These are phyloP conservation scores for Eudyptes chrysolophus DNA, from an alignment of 2,113 vertebrate genomes.

Conservation along the genomic window DNA sequence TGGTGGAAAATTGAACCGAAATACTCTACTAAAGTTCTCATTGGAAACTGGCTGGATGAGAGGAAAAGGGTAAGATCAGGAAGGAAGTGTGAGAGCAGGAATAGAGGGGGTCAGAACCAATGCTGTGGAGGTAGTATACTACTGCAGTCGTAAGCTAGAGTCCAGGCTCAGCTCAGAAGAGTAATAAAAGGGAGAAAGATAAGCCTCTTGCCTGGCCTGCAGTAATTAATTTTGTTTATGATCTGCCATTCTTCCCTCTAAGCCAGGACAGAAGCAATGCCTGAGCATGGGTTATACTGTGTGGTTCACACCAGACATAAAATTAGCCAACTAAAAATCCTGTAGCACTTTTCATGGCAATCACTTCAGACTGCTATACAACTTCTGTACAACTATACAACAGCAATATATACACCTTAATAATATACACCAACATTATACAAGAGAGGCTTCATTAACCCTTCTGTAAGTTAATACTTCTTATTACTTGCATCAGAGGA, in stretches of 20 bases:
- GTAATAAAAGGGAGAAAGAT: neutral
- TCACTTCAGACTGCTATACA: neutral
- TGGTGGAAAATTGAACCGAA: conserved; percentile 73
- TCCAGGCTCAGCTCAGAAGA: neutral
- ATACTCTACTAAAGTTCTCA: conserved; percentile 74
- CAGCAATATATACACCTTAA: neutral
- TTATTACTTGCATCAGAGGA: neutral
- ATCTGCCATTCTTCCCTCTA: neutral
- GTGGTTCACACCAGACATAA: neutral
- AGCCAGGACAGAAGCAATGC: neutral
- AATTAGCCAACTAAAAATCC: neutral
- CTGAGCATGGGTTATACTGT: neutral
- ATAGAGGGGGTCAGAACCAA: neutral
- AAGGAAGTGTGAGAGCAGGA: neutral
- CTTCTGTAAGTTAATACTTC: neutral
- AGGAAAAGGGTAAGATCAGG: conserved; percentile 73
- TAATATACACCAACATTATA: neutral
- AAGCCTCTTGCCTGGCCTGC: neutral
- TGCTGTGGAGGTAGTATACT: neutral
- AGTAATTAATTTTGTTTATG: neutral
- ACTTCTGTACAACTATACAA: neutral
- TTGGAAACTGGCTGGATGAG: conserved; percentile 84
- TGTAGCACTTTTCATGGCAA: neutral
- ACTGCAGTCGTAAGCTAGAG: neutral
- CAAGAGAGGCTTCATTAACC: neutral